Conservation (phyloP, 53 echinoderm and acorn worm genomes). For the Arbacia lixula region DNA sequence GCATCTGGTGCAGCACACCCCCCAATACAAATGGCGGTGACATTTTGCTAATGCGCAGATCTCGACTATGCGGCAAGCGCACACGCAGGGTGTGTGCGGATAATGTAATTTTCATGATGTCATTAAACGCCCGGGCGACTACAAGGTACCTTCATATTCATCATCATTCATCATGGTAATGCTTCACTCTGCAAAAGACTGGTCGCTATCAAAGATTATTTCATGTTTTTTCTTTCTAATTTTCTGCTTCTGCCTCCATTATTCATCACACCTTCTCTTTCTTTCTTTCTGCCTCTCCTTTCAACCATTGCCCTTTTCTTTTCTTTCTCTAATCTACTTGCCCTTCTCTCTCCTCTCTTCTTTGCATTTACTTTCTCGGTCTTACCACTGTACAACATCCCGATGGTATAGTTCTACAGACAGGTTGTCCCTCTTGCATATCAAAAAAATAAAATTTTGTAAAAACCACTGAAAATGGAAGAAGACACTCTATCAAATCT, state of each 20-base stretch:
- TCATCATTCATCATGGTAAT: constrained; percentile 9
- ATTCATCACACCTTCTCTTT: background rate
- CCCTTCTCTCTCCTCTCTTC: no score
- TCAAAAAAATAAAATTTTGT: no score
- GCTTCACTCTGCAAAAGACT: background rate
- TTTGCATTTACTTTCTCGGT: no score
- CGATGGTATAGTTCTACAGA: no score
- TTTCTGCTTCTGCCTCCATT: background rate
- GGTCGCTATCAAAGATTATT: background rate
- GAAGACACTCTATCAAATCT: no score
- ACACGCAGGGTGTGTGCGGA: constrained; percentile 5
- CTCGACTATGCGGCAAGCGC: background rate
- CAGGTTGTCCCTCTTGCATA: no score
- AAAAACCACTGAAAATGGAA: no score
- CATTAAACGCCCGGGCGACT: constrained; percentile 40
- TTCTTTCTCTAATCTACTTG: no score
- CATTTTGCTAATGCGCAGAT: constrained; percentile 19
- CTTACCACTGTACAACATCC: no score
- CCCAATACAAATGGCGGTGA: background rate
- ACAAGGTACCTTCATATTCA: constrained; percentile 39
- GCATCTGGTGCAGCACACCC: no score
- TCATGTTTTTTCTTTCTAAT: background rate
- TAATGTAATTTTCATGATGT: constrained; percentile 56
- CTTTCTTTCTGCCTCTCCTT: background rate
- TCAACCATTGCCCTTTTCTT: no score